Evolutionary conservation across 2,888 invertebrate species (phyloP).

Genomic region (Netelia melanura): DNA sequence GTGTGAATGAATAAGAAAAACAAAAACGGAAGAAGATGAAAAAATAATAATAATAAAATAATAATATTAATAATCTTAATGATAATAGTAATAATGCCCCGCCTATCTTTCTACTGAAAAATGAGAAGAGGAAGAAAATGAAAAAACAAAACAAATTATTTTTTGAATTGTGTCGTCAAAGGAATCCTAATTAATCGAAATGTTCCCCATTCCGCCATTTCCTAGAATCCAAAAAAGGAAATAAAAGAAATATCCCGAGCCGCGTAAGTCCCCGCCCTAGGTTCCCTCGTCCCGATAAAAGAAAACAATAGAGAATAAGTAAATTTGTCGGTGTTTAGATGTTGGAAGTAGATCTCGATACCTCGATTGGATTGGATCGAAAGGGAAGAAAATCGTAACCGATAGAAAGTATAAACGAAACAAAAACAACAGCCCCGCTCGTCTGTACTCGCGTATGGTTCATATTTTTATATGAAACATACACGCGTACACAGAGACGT

Average conservation of each 20-base stretch:
- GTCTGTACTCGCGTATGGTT: conserved; percentile 32
- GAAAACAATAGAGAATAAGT: conserved; percentile 63
- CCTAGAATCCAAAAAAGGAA: conserved; percentile 14
- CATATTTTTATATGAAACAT: conserved; percentile 12
- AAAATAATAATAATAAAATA: conserved; percentile 69
- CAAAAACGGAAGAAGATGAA: conserved; percentile 30
- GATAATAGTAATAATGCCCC: conserved; percentile 75
- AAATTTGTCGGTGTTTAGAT: conserved; percentile 80
- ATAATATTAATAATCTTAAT: conserved; percentile 74
- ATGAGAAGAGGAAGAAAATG: conserved; percentile 68
- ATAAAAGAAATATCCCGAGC: neutral
- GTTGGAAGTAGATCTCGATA: conserved; percentile 77
- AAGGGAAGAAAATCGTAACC: conserved; percentile 71
- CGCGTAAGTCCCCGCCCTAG: conserved; percentile 12
- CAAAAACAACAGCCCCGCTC: conserved; percentile 18
- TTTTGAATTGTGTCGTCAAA: conserved; percentile 81
- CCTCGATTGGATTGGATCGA: conserved; percentile 74
- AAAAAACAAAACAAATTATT: conserved; percentile 77
- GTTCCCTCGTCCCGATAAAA: conserved; percentile 48
- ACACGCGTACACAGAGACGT: conserved; percentile 40
- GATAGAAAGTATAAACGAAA: conserved; percentile 80
- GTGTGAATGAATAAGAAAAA: neutral
- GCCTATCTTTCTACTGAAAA: conserved; percentile 82
- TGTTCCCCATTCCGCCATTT: conserved; percentile 33
- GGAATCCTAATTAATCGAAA: conserved; percentile 51